phyloP scores from a whole-genome alignment of 2,113 vertebrate species.

The Amazona vittata region DNA sequence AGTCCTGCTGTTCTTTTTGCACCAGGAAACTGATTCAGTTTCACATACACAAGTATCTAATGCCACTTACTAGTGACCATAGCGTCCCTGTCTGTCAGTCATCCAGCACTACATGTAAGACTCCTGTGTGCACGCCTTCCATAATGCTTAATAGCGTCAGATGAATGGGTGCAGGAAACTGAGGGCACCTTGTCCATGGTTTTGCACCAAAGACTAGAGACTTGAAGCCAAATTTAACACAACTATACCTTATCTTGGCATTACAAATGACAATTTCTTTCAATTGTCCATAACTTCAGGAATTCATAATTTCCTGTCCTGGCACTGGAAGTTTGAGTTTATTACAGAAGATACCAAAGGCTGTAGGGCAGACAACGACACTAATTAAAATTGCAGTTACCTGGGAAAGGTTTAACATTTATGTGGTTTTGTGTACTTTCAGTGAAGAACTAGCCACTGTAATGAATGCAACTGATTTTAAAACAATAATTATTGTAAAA shows the following conservation, averaged over 20 bases:
- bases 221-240: not conserved
- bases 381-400: not conserved
- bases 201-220: not conserved
- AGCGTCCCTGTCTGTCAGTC: not conserved
- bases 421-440: not conserved
- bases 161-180: not conserved
- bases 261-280: not conserved
- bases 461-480: not conserved
- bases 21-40: not conserved
- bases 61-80: not conserved
- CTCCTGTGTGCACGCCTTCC: not conserved
- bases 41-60: not conserved
- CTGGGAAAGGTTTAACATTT: not conserved
- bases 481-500: not conserved
- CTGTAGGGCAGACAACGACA: not conserved
- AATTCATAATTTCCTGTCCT: not conserved
- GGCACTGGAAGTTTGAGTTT: not conserved
- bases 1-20: not conserved
- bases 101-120: not conserved
- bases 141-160: not conserved
- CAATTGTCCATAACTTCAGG: not conserved
- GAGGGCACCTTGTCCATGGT: not conserved
- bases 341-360: not conserved
- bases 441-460: not conserved
- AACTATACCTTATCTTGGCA: not conserved